Evolutionary conservation across 2,888 invertebrate species (phyloP).

Genomic region (Entomobrya proxima): DNA sequence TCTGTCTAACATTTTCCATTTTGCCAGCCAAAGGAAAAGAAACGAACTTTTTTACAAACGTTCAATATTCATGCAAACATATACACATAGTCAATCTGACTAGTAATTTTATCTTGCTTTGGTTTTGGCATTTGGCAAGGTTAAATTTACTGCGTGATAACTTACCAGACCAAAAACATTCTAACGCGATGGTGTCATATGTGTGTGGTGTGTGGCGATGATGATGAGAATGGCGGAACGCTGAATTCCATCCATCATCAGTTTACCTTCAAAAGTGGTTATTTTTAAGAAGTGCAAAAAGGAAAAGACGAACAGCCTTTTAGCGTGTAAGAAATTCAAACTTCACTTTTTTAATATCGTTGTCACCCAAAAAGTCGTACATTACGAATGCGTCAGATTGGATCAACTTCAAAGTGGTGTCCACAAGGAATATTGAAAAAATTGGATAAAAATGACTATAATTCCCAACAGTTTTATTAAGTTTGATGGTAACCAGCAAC

Average conservation of each 20-base stretch:
- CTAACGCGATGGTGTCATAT: background rate
- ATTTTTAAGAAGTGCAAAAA: background rate
- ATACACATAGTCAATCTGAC: background rate
- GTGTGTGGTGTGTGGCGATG: background rate
- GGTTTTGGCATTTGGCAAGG: conserved; percentile 38
- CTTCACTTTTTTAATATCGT: too few relatives aligned
- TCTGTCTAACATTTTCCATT: background rate
- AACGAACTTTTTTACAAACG: background rate
- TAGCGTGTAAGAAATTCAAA: too few relatives aligned
- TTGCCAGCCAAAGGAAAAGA: background rate
- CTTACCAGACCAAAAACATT: conserved; percentile 4
- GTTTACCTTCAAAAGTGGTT: background rate
- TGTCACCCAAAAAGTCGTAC: too few relatives aligned
- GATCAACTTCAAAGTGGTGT: too few relatives aligned
- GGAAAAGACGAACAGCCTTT: background rate
- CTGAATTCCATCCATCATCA: conserved; percentile 4
- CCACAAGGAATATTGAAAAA: too few relatives aligned
- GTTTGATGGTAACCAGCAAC: too few relatives aligned
- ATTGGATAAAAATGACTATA: too few relatives aligned
- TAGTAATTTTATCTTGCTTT: conserved; percentile 5
- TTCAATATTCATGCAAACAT: background rate
- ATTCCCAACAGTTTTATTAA: too few relatives aligned
- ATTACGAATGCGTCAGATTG: too few relatives aligned
- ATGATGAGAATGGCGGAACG: background rate
- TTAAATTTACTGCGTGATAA: conserved; percentile 46